These are phyloP conservation scores for Sanderia malayensis DNA, from an alignment of 30 jellyfish, hydroid and myxozoan species.

Conservation along the genomic window DNA sequence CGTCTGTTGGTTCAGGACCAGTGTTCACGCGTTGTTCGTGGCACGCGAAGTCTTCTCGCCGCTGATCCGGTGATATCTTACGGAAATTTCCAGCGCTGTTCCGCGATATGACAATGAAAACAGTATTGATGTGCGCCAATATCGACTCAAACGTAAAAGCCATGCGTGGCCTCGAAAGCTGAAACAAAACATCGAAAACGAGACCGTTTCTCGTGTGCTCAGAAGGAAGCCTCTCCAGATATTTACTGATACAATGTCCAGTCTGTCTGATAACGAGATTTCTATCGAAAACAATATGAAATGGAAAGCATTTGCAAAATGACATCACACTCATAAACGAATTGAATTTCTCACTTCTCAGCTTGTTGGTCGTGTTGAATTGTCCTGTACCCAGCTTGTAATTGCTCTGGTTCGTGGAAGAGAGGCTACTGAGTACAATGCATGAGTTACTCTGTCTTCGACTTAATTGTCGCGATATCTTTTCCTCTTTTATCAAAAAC, in stretches of 20 bases:
- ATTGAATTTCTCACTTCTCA: constrained; percentile 27
- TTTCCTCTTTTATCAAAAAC: constrained; percentile 46
- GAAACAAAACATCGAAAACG: constrained; percentile 54
- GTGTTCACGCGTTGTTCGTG: not conserved
- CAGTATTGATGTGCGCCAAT: constrained; percentile 78
- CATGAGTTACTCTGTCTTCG: constrained; percentile 33
- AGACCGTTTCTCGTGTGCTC: not conserved
- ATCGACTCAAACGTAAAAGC: constrained; percentile 59
- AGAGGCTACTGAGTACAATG: constrained; percentile 9
- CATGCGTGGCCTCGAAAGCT: constrained; percentile 69
- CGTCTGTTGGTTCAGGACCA: constrained; percentile 32
- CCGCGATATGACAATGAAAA: constrained; percentile 68
- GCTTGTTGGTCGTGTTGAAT: constrained; percentile 15
- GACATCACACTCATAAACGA: constrained; percentile 63
- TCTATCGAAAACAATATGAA: constrained; percentile 76
- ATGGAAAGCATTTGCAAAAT: constrained; percentile 75
- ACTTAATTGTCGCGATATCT: not conserved
- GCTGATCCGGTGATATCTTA: constrained; percentile 41
- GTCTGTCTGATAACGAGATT: constrained; percentile 49
- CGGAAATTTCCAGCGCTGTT: constrained; percentile 59
- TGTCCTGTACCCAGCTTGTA: constrained; percentile 66
- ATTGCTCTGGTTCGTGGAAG: constrained; percentile 6
- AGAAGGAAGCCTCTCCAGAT: constrained; percentile 41
- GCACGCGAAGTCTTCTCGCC: constrained; percentile 18
- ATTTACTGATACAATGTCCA: constrained; percentile 51